A percentile compares a stretch with the other conserved stretches of the same genome.
phyloP scores from a whole-genome alignment of 2,113 vertebrate species.

The Megalops atlanticus region DNA sequence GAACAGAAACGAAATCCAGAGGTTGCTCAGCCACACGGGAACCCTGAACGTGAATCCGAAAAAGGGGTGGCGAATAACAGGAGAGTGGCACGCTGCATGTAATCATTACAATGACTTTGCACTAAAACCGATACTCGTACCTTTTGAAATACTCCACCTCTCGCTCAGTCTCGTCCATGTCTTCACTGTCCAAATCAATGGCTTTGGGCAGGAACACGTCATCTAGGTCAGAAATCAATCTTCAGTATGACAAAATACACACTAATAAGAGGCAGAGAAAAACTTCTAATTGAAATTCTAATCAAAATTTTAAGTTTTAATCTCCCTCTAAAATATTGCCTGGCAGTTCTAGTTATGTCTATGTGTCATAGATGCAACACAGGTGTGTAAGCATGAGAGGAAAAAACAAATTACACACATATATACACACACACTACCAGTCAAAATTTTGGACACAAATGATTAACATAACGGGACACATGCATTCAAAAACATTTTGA shows the following conservation, averaged over 20 bases:
- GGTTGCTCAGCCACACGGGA: background rate
- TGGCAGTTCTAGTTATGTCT: too few species aligned
- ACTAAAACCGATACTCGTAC: constrained; percentile 45
- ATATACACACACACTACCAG: too few species aligned
- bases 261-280: background rate
- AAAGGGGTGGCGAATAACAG: background rate
- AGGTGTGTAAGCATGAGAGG: background rate
- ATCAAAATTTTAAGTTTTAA: background rate
- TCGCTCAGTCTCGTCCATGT: constrained; percentile 82
- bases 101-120: background rate
- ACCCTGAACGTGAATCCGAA: background rate
- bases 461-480: too few species aligned
- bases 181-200: constrained; percentile 79
- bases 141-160: constrained; percentile 85
- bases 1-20: background rate
- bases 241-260: background rate
- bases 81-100: background rate
- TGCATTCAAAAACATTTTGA: too few species aligned
- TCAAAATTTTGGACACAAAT: too few species aligned
- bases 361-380: background rate
- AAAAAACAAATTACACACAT: too few species aligned
- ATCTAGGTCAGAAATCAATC: constrained; percentile 61
- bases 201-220: constrained; percentile 85
- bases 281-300: too few species aligned
- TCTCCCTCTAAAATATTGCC: too few species aligned